These are phyloP conservation scores for Plagodis dolabraria DNA, from an alignment of 2,888 invertebrate genomes.

Conservation along the genomic window DNA sequence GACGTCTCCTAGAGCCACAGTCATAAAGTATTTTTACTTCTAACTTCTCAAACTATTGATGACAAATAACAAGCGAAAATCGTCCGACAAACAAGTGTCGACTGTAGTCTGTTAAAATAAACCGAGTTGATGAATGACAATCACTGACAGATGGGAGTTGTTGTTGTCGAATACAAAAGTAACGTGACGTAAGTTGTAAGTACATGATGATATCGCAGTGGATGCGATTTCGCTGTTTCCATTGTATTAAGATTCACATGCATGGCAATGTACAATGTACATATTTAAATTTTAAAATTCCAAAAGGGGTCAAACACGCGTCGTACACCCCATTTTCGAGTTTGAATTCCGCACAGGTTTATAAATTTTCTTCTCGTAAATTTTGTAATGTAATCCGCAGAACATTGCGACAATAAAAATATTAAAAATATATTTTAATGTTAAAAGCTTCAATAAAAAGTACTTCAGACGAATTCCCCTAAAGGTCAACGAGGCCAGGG, in stretches of 20 bases:
- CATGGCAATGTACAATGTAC: too few species aligned
- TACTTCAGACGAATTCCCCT: neutral
- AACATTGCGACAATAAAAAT: too few species aligned
- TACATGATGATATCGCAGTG: constrained; percentile 8
- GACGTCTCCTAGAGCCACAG: constrained; percentile 8
- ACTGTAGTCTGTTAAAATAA: constrained; percentile 15
- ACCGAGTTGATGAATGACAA: constrained; percentile 17
- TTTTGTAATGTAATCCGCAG: too few species aligned
- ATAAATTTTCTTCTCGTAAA: too few species aligned
- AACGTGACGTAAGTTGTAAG: constrained; percentile 11
- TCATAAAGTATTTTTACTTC: constrained; percentile 14
- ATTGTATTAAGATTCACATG: constrained; percentile 9
- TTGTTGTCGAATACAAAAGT: constrained; percentile 22
- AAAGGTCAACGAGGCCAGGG: too few species aligned
- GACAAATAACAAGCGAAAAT: constrained; percentile 12
- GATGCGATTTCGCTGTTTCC: constrained; percentile 18
- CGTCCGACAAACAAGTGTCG: constrained; percentile 6
- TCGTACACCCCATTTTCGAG: too few species aligned
- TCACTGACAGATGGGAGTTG: constrained; percentile 13
- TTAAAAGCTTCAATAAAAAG: neutral
- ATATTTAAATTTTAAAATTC: too few species aligned
- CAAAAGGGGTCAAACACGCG: too few species aligned
- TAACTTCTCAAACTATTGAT: neutral
- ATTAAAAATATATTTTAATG: too few species aligned
- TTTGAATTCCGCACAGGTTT: too few species aligned